Base-by-base conservation (phyloP, 2,888 invertebrate genomes). In the Polylopha cassiicola region DNA sequence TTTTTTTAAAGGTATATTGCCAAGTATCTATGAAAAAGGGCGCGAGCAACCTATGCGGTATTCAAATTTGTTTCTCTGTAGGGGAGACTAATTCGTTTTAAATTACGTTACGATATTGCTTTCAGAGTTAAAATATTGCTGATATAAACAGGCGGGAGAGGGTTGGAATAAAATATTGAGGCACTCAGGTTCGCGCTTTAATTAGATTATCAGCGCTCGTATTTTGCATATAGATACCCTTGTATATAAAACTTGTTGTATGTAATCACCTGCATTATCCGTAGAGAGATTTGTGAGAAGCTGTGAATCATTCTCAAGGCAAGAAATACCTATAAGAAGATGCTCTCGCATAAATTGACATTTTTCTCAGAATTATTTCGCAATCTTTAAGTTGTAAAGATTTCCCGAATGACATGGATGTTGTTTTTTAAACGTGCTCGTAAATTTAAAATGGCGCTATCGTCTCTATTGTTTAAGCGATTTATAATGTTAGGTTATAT, bases 71-170 rank as follows among this genome's bases (percentile, higher is more conserved):
- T 58, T 63, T 65, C 69, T 61, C 64, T 47, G 72, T 70, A 73
- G 77, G 85, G 84, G 81, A 73, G 71, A 73, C 84, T 85, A 85
- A 85, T 85, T 85, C 68, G 80, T 79, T 85, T 85, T 78, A 84
- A 84, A 85, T 85, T 85, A 77, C 80, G 74, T 82, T 82, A 81
- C 78, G 78, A 81, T 85, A 85, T 84, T 85, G 71, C 81, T 60
- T 74, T 73, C 58, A 55, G 67, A 65, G 68, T 72, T 81, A 70
- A 79, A 77, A 76, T 84, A 80, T 82, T 59, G 73, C 73, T 58
- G 70, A 72, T 66, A 77, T 77, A 78, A 76, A 80, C 72, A 71
- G 52, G 51, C 55, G 54, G 42, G 70, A 78, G 77, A 76, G 79
- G 80, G 78, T 72, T 76, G 61, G 59, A 60, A 67, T 71, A 66